A percentile compares a stretch with the other conserved stretches of the same genome.
Conservation (phyloP, 2,113 vertebrate genomes). For the Hemiscyllium ocellatum region DNA sequence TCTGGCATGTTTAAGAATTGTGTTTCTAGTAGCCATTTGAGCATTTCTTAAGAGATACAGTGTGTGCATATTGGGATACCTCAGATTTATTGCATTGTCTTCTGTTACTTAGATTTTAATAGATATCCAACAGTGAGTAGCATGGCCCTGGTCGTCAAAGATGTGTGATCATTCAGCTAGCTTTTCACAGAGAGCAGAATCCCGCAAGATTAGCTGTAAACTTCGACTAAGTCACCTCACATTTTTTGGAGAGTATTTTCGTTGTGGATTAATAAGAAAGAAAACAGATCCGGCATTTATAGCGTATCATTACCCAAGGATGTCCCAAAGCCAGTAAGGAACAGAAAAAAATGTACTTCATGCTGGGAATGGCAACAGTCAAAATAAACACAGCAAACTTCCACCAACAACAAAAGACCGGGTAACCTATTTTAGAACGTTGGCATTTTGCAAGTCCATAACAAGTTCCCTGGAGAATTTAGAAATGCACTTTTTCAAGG, state of each 20-base stretch:
- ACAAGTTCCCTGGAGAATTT: neutral
- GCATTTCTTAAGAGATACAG: neutral
- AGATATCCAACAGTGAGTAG: neutral
- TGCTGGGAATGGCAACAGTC: neutral
- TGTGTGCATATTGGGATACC: neutral
- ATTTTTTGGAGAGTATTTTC: neutral
- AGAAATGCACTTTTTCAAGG: neutral
- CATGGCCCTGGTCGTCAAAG: neutral
- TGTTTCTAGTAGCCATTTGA: neutral
- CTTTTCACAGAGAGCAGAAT: neutral
- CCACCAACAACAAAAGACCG: neutral
- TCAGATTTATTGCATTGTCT: neutral
- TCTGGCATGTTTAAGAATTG: neutral
- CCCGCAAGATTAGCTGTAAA: neutral
- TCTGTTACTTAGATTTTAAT: neutral
- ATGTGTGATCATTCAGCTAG: neutral
- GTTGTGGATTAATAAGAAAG: neutral
- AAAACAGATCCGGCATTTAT: neutral
- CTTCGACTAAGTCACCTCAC: neutral
- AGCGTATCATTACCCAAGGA: neutral
- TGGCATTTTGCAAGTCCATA: neutral
- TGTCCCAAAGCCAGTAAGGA: neutral
- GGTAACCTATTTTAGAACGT: neutral
- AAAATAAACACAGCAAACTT: neutral
- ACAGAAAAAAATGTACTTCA: neutral